Evolutionary conservation across 1,140 invertebrate species (phyloP).

Genomic region (Stratiolaelaps scimitus): DNA sequence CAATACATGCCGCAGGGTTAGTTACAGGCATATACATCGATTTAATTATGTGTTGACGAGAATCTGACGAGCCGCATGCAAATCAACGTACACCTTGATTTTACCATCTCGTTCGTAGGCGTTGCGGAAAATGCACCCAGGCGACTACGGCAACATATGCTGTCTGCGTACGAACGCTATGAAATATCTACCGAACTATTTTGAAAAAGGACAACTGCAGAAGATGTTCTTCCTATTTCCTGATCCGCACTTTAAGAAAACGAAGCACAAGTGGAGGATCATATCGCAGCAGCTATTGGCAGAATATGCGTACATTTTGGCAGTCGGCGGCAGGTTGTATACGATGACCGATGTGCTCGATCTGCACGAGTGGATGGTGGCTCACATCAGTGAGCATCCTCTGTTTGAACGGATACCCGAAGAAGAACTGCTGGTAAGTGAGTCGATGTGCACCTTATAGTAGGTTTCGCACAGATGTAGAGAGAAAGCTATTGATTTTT

Average conservation of each 20-base stretch:
- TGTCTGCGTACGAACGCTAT: constrained; percentile 94
- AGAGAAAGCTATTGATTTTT: too few relatives aligned
- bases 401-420: constrained; percentile 64
- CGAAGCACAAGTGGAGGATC: constrained; percentile 98
- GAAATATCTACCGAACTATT: constrained; percentile 94
- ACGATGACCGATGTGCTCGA: constrained; percentile 97
- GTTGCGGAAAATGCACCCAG: constrained; percentile 58
- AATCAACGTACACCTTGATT: too few relatives aligned
- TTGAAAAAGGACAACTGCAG: constrained; percentile 79
- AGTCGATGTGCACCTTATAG: too few relatives aligned
- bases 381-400: constrained; percentile 79
- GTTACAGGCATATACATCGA: too few relatives aligned
- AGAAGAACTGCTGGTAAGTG: constrained; percentile 59
- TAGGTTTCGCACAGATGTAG: too few relatives aligned
- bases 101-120: too few relatives aligned
- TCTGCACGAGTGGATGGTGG: constrained; percentile 90
- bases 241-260: constrained; percentile 98
- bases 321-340: constrained; percentile 71
- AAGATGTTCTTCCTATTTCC: constrained; percentile 99
- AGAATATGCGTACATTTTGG: constrained; percentile 90
- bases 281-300: constrained; percentile 81
- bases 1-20: too few relatives aligned
- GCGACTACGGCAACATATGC: constrained; percentile 81
- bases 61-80: too few relatives aligned
- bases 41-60: too few relatives aligned